Base-by-base conservation (phyloP, 53 echinoderm and acorn worm genomes). In the Mesocentrotus franciscanus region DNA sequence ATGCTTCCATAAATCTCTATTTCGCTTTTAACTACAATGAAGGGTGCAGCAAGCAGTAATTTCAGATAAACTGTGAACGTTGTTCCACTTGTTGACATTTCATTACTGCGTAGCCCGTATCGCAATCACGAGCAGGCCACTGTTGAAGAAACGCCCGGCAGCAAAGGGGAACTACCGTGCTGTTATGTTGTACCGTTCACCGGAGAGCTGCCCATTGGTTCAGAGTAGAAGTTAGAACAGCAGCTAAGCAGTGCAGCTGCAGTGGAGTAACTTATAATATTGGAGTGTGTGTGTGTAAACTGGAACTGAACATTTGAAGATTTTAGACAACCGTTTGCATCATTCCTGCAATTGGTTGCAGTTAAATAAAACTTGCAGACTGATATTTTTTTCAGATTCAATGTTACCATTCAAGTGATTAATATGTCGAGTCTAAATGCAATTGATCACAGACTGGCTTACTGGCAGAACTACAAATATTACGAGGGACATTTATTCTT, bases 401-500 rank as follows among this genome's bases (percentile, higher is more conserved):
- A 76, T 81, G 81, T 81, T 18, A 81, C 81, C 81, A 16, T 16
- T 81, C 39, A 42, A 75, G 35, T 89, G 89, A 60, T 24, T 56
- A 56, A 90, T 18, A 92, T 92, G 92, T 61, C 92, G 33, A 61
- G 49, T 64, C 18, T 36, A 61, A 39, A 61, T 61, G 92, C 92
- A 68, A 64, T 66, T 32, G 92, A 92, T 72, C 93, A 71, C 56
- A 93, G 93, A 59, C 56, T 76, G 8, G 93, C 93, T 20, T 93
- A 93, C 59, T 93, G 93, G 93, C 93, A 93, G 76, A 49, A 93
- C 76, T 93, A 34, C 93, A 93, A 93, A 75, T 93, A 93, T 36
- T 93, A 93, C 27, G 93, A 93, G 60, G 92, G 93, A 30, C 93
- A 93, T 75, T 75, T 93, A 26, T 49, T 49, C 58, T 32, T 93